Base-by-base conservation (phyloP, 2,113 vertebrate species). In the Hippopotamus amphibius region DNA sequence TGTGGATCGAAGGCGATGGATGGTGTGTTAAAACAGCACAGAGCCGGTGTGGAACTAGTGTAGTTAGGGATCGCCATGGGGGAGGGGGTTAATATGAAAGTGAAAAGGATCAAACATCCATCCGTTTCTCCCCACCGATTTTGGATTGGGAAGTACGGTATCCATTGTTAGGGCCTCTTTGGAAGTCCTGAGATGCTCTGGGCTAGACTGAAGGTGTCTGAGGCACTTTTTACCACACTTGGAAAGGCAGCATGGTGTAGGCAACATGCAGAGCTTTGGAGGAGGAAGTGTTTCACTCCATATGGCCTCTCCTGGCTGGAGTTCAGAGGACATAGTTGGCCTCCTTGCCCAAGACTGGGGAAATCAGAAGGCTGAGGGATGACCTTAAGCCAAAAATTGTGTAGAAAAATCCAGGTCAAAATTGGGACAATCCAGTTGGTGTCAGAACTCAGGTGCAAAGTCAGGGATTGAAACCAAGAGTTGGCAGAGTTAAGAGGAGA, bases 61-160 rank as follows among this genome's bases (percentile, higher is more conserved):
- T 4, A 8, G 16, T 12, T 10, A 30, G 30, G 22, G 50, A 26
- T 37, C 22, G 48, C 26, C 19, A 15, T 28, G 15, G 61, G 26
- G 19, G 3, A 9, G 2, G 9, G 8, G 6, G 9, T 0, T 0
- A 33, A 28, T 8, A 22, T 0, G n/a, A 43, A 71, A 46, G 43
- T 2, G n/a, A 17, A 71, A 71, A 59, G 57, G n/a, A 24, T 66
- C 95, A 28, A 43, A 77, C 7, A 16, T 16, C 26, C 43, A 24
- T 28, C 13, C 5, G 22, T 41, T 37, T 66, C 46, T 59, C 55
- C 81, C 72, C 21, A 10, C 85, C 28, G 6, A 61, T 22, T 61
- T 53, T 8, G n/a, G 55, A 61, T 61, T 15, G 33, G 33, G 50
- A 68, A 61, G 61, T 6, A 7, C 2, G 0, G 28, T 15, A 7